Evolutionary conservation across 2,888 invertebrate genomes (phyloP).

Genomic region (Ormyrus rosae): DNA sequence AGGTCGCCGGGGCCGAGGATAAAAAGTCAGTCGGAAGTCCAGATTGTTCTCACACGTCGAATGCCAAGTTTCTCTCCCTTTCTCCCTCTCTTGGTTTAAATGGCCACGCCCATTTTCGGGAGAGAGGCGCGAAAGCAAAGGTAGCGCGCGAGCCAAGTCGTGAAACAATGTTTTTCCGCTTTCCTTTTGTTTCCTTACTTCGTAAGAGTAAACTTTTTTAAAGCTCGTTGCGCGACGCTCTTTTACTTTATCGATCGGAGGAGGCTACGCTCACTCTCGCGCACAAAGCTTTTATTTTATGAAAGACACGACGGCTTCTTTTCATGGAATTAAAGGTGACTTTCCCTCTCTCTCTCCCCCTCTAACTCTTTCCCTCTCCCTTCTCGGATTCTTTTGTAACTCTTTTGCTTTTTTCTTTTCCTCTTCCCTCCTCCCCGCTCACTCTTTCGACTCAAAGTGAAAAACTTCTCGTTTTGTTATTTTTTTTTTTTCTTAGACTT

Average conservation of each 20-base stretch:
- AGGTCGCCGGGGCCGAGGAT: not conserved
- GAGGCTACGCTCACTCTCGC: not conserved
- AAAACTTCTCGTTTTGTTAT: constrained; percentile 46
- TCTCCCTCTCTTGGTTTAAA: constrained; percentile 40
- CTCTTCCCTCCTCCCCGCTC: not conserved
- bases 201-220: constrained; percentile 53
- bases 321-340: constrained; percentile 52
- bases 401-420: not conserved
- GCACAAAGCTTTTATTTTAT: constrained; percentile 51
- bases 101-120: constrained; percentile 49
- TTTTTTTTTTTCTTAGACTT: not conserved
- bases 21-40: constrained; percentile 49
- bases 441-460: constrained; percentile 34
- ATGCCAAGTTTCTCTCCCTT: constrained; percentile 41
- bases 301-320: constrained; percentile 52
- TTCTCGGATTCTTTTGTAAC: constrained; percentile 21
- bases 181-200: constrained; percentile 51
- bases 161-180: constrained; percentile 53
- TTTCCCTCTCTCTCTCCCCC: constrained; percentile 24
- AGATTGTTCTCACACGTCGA: constrained; percentile 49
- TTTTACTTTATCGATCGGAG: constrained; percentile 52
- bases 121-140: not conserved
- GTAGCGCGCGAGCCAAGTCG: constrained; percentile 39
- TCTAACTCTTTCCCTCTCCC: not conserved
- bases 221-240: constrained; percentile 51